These are phyloP conservation scores for Bujurquina vittata DNA, from an alignment of 2,113 vertebrate genomes.

Conservation along the genomic window DNA sequence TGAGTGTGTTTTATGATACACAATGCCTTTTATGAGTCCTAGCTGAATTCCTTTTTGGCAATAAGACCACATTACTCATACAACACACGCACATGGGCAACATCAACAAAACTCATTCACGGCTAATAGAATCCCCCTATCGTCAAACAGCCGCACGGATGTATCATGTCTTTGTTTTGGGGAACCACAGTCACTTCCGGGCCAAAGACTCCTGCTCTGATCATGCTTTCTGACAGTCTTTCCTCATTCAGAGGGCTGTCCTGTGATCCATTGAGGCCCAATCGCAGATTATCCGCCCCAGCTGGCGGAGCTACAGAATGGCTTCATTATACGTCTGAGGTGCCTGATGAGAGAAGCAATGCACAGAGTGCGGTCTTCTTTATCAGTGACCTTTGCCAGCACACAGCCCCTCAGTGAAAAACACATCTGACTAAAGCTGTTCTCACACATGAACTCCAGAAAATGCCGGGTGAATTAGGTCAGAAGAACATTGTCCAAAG, in stretches of 20 bases:
- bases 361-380: constrained; percentile 41
- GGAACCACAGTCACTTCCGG: constrained; percentile 41
- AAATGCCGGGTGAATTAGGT: not conserved
- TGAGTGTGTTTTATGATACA: constrained; percentile 41
- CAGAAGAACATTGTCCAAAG: not conserved
- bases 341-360: constrained; percentile 50
- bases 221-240: constrained; percentile 61
- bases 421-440: not conserved
- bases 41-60: constrained; percentile 47
- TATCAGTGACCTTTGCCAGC: constrained; percentile 30
- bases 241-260: constrained; percentile 60
- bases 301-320: constrained; percentile 73
- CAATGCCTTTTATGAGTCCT: constrained; percentile 33
- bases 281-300: constrained; percentile 73
- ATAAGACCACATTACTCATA: constrained; percentile 45
- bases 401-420: not conserved
- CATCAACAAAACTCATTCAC: constrained; percentile 48
- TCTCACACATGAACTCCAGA: not conserved
- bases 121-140: constrained; percentile 38
- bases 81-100: constrained; percentile 22
- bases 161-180: constrained; percentile 67
- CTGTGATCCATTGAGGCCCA: constrained; percentile 67
- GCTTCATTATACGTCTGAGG: constrained; percentile 71
- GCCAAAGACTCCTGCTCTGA: constrained; percentile 49
- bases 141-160: constrained; percentile 22